These are phyloP conservation scores for Campylomormyrus numenius DNA, from an alignment of 2,113 vertebrate species.

Conservation along the genomic window DNA sequence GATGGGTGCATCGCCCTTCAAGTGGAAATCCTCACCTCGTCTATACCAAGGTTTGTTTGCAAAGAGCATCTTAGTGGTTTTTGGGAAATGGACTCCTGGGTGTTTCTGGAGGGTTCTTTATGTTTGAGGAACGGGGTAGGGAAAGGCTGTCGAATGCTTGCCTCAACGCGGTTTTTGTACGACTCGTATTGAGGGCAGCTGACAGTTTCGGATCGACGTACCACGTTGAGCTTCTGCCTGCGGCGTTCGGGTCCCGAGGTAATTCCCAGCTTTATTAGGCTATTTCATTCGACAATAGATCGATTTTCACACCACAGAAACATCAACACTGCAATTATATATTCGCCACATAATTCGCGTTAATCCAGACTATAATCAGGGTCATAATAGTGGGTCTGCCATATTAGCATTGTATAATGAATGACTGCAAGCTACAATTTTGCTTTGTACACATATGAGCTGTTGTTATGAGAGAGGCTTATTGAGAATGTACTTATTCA, in stretches of 20 bases:
- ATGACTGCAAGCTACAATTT: conserved; percentile 8
- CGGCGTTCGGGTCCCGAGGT: background rate
- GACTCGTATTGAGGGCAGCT: background rate
- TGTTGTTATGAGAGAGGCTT: background rate
- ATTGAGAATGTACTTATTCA: background rate
- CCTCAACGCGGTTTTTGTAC: background rate
- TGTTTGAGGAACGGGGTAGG: background rate
- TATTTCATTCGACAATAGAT: background rate
- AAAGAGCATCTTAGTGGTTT: background rate
- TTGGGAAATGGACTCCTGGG: background rate
- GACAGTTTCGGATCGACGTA: background rate
- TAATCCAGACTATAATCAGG: conserved; percentile 12
- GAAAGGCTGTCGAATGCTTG: background rate
- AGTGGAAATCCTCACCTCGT: background rate
- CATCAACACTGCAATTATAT: conserved; percentile 10
- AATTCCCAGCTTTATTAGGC: background rate
- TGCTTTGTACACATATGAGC: conserved; percentile 7
- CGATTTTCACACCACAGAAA: background rate
- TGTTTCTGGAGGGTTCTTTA: background rate
- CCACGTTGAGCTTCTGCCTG: background rate
- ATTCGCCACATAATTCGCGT: background rate
- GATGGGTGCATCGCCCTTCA: background rate
- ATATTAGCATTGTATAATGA: conserved; percentile 17
- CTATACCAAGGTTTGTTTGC: background rate
- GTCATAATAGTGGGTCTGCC: conserved; percentile 5